These are phyloP conservation scores for Bothrops jararaca DNA, from an alignment of 2,113 vertebrate species.

Conservation along the genomic window DNA sequence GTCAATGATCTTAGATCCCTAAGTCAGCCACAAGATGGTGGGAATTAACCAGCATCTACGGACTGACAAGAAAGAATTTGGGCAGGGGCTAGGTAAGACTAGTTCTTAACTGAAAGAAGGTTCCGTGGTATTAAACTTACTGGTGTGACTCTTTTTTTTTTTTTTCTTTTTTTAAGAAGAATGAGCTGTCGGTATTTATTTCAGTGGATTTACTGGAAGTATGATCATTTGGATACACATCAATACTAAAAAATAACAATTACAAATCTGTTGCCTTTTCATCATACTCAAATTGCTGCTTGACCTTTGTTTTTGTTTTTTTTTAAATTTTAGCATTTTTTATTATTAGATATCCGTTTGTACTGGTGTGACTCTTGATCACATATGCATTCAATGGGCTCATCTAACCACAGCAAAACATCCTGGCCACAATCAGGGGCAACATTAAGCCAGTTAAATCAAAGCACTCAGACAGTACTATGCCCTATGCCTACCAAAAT, in stretches of 20 bases:
- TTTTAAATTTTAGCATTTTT: too few relatives aligned
- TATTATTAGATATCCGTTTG: too few relatives aligned
- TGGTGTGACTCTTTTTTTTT: not conserved
- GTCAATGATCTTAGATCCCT: conserved; percentile 47
- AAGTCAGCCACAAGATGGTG: conserved; percentile 46
- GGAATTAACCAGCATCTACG: conserved; percentile 51
- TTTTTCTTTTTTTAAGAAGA: too few relatives aligned
- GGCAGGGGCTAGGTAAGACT: not conserved
- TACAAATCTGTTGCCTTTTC: too few relatives aligned
- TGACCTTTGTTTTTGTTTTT: too few relatives aligned
- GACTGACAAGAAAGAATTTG: conserved; percentile 7
- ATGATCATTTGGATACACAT: too few relatives aligned
- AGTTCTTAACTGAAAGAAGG: accelerated
- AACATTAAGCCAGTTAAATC: not conserved
- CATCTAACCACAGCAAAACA: not conserved
- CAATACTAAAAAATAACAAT: too few relatives aligned
- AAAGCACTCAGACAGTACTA: not conserved
- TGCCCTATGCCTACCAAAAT: not conserved
- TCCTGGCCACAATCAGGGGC: accelerated
- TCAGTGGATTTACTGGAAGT: too few relatives aligned
- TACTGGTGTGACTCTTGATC: not conserved
- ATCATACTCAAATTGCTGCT: too few relatives aligned
- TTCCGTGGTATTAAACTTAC: not conserved
- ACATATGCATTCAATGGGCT: not conserved
- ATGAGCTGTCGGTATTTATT: too few relatives aligned